Conservation (phyloP, 2,888 invertebrate genomes). For the Cactoblastis cactorum region DNA sequence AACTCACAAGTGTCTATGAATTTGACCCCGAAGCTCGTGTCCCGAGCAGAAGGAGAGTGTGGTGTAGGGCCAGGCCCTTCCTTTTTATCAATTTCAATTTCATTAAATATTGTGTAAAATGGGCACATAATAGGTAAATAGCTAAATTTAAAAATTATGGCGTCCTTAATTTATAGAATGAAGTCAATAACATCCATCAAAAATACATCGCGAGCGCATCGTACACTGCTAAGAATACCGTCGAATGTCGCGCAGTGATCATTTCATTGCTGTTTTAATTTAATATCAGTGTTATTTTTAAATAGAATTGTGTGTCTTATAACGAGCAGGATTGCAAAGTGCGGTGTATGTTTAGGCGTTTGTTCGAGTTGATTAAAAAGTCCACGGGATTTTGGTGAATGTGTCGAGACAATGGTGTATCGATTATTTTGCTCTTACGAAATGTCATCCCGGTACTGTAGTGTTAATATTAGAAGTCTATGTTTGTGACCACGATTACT, state of each 20-base stretch:
- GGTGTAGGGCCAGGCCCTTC: constrained; percentile 76
- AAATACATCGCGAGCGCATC: constrained; percentile 57
- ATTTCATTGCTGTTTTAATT: constrained; percentile 57
- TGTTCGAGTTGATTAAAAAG: constrained; percentile 39
- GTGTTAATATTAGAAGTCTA: constrained; percentile 79
- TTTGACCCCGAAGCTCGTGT: constrained; percentile 80
- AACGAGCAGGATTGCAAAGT: constrained; percentile 27
- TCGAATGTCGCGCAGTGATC: constrained; percentile 67
- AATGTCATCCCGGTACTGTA: constrained; percentile 77
- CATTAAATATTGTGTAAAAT: constrained; percentile 72
- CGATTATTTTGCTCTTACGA: constrained; percentile 78
- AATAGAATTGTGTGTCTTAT: constrained; percentile 35
- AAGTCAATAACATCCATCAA: constrained; percentile 38
- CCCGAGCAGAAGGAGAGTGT: constrained; percentile 73
- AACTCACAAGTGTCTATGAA: constrained; percentile 75
- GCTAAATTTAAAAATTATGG: constrained; percentile 35
- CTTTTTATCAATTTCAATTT: constrained; percentile 66
- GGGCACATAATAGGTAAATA: constrained; percentile 79
- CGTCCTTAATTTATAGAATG: constrained; percentile 22
- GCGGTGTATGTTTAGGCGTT: constrained; percentile 29
- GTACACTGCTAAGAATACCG: constrained; percentile 72
- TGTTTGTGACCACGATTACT: constrained; percentile 71
- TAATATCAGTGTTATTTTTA: constrained; percentile 60
- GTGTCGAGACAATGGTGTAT: constrained; percentile 78
- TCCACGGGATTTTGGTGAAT: constrained; percentile 64